phyloP scores from a whole-genome alignment of 2,113 vertebrate genomes.

The Cottus gobio region DNA sequence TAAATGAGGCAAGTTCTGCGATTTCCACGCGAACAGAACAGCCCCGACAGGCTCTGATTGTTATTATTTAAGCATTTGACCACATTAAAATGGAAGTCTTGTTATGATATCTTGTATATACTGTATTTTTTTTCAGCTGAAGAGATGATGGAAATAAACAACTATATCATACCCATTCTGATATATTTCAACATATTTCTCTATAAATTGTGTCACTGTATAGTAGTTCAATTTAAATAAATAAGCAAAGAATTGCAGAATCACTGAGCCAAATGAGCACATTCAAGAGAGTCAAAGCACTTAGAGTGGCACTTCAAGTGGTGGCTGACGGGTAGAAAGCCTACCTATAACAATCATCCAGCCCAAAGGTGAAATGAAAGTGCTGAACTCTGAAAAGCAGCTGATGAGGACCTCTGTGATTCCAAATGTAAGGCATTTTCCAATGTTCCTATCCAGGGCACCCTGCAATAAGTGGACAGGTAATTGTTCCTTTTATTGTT shows the following conservation, averaged over 20 bases:
- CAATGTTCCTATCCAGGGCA: slow-evolving; percentile 11
- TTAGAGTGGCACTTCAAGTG: slow-evolving; percentile 13
- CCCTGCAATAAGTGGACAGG: slow-evolving; percentile 2
- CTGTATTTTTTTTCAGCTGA: too few species aligned
- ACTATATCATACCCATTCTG: too few species aligned
- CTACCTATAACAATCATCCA: slow-evolving; percentile 12
- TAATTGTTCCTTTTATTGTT: slow-evolving; percentile 24
- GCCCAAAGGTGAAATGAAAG: slow-evolving; percentile 45
- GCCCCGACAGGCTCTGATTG: too few species aligned
- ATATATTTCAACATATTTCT: too few species aligned
- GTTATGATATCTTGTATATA: too few species aligned
- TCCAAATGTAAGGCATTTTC: slow-evolving; percentile 32
- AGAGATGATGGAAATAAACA: too few species aligned
- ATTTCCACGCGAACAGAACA: too few species aligned
- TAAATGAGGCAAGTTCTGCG: too few species aligned
- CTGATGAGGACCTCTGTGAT: slow-evolving; percentile 14
- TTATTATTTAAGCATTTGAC: too few species aligned
- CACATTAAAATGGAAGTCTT: too few species aligned
- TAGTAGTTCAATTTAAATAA: neutral
- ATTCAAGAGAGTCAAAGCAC: slow-evolving; percentile 22
- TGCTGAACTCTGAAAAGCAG: slow-evolving; percentile 29
- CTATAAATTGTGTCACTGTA: neutral
- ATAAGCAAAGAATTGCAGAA: slow-evolving; percentile 8
- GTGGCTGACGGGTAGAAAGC: slow-evolving; percentile 22
- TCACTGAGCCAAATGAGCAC: slow-evolving; percentile 17